A percentile compares a stretch with the other conserved stretches of the same genome.
phyloP scores from a whole-genome alignment of 2,797 vertebrate species.

The Enteromius anoplus region DNA sequence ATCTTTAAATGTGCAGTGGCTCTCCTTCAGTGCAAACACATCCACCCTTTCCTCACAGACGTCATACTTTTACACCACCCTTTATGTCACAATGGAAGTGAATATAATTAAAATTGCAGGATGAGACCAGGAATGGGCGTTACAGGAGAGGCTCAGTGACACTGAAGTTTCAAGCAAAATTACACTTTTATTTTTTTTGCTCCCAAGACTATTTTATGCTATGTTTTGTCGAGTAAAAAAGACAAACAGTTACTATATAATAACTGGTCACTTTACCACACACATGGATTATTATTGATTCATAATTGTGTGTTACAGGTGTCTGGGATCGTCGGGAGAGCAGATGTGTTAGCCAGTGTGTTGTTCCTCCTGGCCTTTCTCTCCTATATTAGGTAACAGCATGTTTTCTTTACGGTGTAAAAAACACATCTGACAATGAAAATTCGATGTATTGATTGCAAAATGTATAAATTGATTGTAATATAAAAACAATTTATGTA shows the following conservation, averaged over 20 bases:
- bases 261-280: slow-evolving; percentile 6
- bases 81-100: not conserved
- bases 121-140: not conserved
- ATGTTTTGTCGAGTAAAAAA: not conserved
- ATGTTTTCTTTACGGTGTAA: not conserved
- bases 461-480: not conserved
- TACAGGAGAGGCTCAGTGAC: not conserved
- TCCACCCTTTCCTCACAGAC: not conserved
- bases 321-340: slow-evolving; percentile 94
- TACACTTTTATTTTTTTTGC: not conserved
- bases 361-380: slow-evolving; percentile 94
- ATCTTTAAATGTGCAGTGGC: not conserved
- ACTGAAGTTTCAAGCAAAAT: not conserved
- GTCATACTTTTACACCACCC: not conserved
- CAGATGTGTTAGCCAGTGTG: slow-evolving; percentile 91
- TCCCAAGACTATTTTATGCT: not conserved
- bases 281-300: slow-evolving; percentile 43
- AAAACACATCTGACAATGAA: not conserved
- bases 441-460: not conserved
- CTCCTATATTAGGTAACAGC: slow-evolving; percentile 89
- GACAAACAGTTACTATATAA: not conserved
- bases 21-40: not conserved
- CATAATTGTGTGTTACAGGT: slow-evolving; percentile 77
- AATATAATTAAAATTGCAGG: not conserved
- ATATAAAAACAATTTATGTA: not conserved